Conservation (phyloP, 1,140 invertebrate species). For the Kradibia gibbosae region DNA sequence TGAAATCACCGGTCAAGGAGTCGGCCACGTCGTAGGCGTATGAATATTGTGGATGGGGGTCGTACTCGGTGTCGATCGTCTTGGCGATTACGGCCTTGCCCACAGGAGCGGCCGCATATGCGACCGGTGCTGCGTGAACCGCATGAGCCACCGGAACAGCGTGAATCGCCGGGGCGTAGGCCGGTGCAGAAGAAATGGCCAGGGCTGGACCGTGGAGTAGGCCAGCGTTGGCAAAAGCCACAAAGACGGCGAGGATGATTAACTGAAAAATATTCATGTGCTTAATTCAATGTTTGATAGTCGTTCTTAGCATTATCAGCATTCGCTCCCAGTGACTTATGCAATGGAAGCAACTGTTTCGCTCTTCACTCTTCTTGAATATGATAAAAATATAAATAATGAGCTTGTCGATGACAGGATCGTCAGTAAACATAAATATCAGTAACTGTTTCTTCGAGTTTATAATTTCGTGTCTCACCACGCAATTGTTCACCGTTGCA, state of each 20-base stretch:
- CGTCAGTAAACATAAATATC: too few species aligned
- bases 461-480: too few species aligned
- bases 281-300: too few species aligned
- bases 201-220: slow-evolving; percentile 16
- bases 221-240: slow-evolving; percentile 68
- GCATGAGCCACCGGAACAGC: slow-evolving; percentile 2
- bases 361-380: too few species aligned
- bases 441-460: too few species aligned
- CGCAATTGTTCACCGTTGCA: too few species aligned
- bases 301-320: too few species aligned
- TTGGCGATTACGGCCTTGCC: slow-evolving; percentile 55
- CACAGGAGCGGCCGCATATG: slow-evolving; percentile 53
- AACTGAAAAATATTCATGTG: slow-evolving; percentile 60
- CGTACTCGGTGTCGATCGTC: slow-evolving; percentile 62
- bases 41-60: slow-evolving; percentile 74
- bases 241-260: slow-evolving; percentile 65
- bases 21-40: slow-evolving; percentile 75
- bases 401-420: too few species aligned
- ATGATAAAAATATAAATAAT: too few species aligned
- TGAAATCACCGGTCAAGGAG: slow-evolving; percentile 73
- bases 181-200: slow-evolving; percentile 52
- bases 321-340: too few species aligned
- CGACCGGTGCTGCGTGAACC: slow-evolving; percentile 41
- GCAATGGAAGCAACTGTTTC: too few species aligned
- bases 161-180: slow-evolving; percentile 60